Base-by-base conservation (phyloP, 2,888 invertebrate genomes). In the Rhorus exstirpatorius region DNA sequence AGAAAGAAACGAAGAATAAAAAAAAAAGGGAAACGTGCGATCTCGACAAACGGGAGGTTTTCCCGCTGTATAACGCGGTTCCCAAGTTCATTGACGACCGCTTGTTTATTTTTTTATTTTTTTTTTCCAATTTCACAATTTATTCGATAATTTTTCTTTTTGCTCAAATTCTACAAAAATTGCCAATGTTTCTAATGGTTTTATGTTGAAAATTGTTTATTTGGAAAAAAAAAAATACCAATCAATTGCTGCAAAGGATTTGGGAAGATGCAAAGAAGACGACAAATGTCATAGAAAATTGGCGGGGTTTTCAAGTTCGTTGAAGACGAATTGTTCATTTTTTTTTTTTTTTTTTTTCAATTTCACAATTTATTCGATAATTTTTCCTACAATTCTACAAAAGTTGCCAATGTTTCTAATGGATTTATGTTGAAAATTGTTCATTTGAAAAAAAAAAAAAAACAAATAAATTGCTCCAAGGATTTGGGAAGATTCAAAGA, bases 1-100 rank as follows among this genome's bases (percentile, higher is more conserved):
- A 46, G 31, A 24, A 31, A 21, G 44, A 31, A 31, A 26, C 49
- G 31, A 24, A 49, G 19, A 49, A 49, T 17, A 55, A 55, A 53
- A 53, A 21, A 21, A 21, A 53, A 12, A 19, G 17, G 1, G 10
- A 38, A 44, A 12, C 19, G 35, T 31, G 41, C 4, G 17, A 61
- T n/a, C 24, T 17, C n/a, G 3, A 17, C 19, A 44, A 63, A 44
- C 10, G 17, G 3, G 46, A 63, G 41, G 21, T n/a, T 19, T 60
- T 60, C 12, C 19, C 10, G 8, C 4, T 35, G 31, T 41, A 46
- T 24, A 19, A 35, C 19, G 60, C 7, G 35, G 24, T 10, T 63
- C 41, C 19, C 61, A 51, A 51, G 19, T 19, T 21, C 10, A 21
- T 1, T 8, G 10, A 51, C 51, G 8, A 51, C 8, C 51, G 1